These are phyloP conservation scores for Crenichthys baileyi DNA, from an alignment of 2,797 vertebrate genomes.

Conservation along the genomic window DNA sequence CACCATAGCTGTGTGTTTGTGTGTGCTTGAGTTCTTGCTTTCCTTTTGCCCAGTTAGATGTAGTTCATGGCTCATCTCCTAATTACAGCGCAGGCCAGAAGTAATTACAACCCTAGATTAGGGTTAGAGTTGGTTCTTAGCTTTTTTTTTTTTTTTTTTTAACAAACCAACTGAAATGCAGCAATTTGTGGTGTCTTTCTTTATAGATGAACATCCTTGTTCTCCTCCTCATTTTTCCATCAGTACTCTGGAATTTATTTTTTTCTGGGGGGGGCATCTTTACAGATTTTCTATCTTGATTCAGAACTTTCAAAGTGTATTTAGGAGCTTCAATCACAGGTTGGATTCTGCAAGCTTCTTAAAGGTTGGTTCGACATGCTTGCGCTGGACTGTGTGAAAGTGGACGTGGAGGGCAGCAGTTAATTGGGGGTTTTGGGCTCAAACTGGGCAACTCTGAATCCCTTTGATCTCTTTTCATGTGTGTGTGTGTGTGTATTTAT, in stretches of 20 bases:
- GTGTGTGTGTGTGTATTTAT: slow-evolving; percentile 73
- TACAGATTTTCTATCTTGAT: slow-evolving; percentile 38
- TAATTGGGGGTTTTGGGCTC: slow-evolving; percentile 60
- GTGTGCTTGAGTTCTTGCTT: slow-evolving; percentile 33
- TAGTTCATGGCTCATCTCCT: slow-evolving; percentile 80
- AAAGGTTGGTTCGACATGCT: slow-evolving; percentile 12
- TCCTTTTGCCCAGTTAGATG: slow-evolving; percentile 56
- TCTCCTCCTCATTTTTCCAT: slow-evolving; percentile 51
- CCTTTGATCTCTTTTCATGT: slow-evolving; percentile 54
- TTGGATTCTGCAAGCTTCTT: slow-evolving; percentile 11
- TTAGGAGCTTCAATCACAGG: slow-evolving; percentile 5
- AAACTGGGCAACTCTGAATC: slow-evolving; percentile 60
- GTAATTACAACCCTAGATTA: slow-evolving; percentile 86
- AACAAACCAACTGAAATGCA: slow-evolving; percentile 74
- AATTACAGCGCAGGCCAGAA: slow-evolving; percentile 80
- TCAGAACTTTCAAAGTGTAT: slow-evolving; percentile 23
- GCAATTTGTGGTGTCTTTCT: slow-evolving; percentile 78
- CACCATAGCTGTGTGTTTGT: slow-evolving; percentile 23
- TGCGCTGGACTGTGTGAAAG: slow-evolving; percentile 23
- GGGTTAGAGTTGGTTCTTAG: slow-evolving; percentile 70
- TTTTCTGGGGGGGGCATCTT: slow-evolving; percentile 31
- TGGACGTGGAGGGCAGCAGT: slow-evolving; percentile 48
- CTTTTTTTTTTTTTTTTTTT: slow-evolving; percentile 59
- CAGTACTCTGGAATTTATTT: slow-evolving; percentile 50
- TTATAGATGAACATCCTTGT: slow-evolving; percentile 67